Evolutionary conservation across 2,113 vertebrate species (phyloP), one percentile per base, ranked within the genome.

Genomic region (Hemichromis elongatus): DNA sequence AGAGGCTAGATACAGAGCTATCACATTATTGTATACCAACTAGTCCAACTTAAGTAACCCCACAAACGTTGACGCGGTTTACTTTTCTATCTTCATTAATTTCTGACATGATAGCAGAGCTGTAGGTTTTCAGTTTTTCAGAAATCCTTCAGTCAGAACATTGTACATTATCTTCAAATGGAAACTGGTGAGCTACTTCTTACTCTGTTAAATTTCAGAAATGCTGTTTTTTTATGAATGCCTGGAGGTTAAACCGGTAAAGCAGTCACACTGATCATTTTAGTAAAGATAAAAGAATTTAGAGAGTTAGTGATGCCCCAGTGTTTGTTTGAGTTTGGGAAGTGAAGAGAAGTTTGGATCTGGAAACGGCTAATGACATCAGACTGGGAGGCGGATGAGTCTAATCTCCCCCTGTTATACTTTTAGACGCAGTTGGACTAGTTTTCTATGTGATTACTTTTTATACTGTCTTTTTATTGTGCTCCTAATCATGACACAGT

Each of bases 51-150:
- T 63, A 30, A 63, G 59, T 63, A 37, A 63, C 4, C 59, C 59
- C 21, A 13, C 33, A 63, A 5, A 63, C 0, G 6, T 63, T 1
- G 30, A 10, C 0, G 6, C 33, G 37, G 10, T 37, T 66, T 33
- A 66, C 11, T 37, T 66, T 21, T 37, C 33, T 37, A 33, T 63
- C 59, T 63, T 63, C 59, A 63, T 37, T 63, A 10, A 5, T 37
- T 19, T 37, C 19, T 66, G 19, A 37, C 0, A 4, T 66, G 19
- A 37, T 37, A 21, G 59, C 6, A 37, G 19, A 37, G 33, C 19
- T 63, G 59, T 63, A 16, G 2, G 10, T 63, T 63, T 56, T 0
- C 37, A 37, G 59, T 21, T 63, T 37, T 63, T 63, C 4, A 63
- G 6, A 37, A 37, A 37, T 63, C 19, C 59, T 10, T 63, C 19